Evolutionary conservation across 1,140 invertebrate genomes (phyloP).

Genomic region (Calliopsis andreniformis): DNA sequence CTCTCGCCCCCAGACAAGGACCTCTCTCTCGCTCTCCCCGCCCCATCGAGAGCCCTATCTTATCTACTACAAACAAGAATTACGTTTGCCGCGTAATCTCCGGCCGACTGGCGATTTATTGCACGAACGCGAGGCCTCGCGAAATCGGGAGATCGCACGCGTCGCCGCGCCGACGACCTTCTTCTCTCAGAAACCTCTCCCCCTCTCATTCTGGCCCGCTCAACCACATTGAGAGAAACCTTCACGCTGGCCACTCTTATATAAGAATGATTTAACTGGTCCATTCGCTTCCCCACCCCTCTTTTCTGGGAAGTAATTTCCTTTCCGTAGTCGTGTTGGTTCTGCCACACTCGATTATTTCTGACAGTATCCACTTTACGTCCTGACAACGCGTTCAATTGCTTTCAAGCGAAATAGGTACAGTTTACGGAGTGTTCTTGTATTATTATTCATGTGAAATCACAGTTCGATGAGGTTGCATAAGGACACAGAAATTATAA

Average conservation of each 20-base stretch:
- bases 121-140: constrained; percentile 30
- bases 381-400: constrained; percentile 14
- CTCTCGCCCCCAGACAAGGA: constrained; percentile 42
- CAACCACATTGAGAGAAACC: no score
- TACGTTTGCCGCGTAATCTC: constrained; percentile 79
- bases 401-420: constrained; percentile 25
- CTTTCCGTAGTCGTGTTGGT: constrained; percentile 15
- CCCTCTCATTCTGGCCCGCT: neutral
- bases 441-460: no score
- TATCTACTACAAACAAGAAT: constrained; percentile 81
- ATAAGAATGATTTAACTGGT: constrained; percentile 34
- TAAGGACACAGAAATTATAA: no score
- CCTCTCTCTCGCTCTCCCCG: constrained; percentile 12
- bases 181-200: no score
- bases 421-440: neutral
- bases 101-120: constrained; percentile 74
- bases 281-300: neutral
- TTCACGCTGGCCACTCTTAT: neutral
- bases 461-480: no score
- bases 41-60: constrained; percentile 64
- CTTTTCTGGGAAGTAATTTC: constrained; percentile 22
- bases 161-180: constrained; percentile 1
- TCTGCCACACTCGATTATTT: constrained; percentile 27
- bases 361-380: constrained; percentile 24
- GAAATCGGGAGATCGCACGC: constrained; percentile 35